phyloP scores from a whole-genome alignment of 2,888 invertebrate species.

The Megalurothrips usitatus region DNA sequence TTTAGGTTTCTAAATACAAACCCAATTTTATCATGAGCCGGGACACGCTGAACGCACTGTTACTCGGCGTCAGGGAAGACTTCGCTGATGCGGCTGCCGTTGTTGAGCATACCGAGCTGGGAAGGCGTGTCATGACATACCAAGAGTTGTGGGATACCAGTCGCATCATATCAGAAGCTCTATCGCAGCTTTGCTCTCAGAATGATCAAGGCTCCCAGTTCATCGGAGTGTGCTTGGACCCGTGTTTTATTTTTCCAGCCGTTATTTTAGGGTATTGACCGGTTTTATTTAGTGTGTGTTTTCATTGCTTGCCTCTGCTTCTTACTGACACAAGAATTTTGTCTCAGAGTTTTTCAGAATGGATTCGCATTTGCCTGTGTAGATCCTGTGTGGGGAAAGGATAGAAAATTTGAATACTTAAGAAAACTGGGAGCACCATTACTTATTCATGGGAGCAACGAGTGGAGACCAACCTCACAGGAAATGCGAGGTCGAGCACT shows the following conservation, averaged over 20 bases:
- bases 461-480: not conserved
- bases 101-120: not conserved
- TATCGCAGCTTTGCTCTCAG: not conserved
- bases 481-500: not conserved
- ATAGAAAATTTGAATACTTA: not conserved
- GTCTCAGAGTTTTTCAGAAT: not conserved
- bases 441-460: not conserved
- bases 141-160: constrained; percentile 6
- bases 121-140: not conserved
- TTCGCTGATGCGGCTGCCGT: not conserved
- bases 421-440: not conserved
- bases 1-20: no score
- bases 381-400: not conserved
- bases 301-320: no score
- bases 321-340: not conserved
- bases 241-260: not conserved
- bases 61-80: not conserved
- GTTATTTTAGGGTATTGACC: not conserved
- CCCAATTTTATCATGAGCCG: not conserved
- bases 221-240: not conserved
- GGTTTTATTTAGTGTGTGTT: no score
- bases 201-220: not conserved
- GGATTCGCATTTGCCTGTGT: not conserved
- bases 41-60: not conserved
- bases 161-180: not conserved